These are phyloP conservation scores for Conger conger DNA, from an alignment of 2,113 vertebrate genomes.

Conservation along the genomic window DNA sequence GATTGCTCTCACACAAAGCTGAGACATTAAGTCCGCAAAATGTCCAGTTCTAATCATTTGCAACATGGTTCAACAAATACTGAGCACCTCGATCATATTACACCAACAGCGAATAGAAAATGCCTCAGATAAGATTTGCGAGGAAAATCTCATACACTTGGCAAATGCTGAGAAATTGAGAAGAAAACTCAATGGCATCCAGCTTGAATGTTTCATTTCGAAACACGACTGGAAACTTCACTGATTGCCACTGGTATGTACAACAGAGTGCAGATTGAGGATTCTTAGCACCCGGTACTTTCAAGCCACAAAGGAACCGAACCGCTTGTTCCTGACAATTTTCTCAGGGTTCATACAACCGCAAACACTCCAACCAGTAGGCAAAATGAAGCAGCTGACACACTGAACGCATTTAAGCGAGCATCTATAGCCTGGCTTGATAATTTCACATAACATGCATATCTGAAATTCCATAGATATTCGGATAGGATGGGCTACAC, in stretches of 20 bases:
- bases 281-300: neutral
- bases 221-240: neutral
- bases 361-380: neutral
- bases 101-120: neutral
- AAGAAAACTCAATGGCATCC: neutral
- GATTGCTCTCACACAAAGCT: constrained; percentile 4
- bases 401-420: neutral
- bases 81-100: neutral
- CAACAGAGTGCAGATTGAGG: neutral
- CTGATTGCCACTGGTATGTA: neutral
- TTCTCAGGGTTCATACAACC: neutral
- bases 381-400: neutral
- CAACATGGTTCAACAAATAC: neutral
- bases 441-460: neutral
- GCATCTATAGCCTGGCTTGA: neutral
- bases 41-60: neutral
- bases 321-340: neutral
- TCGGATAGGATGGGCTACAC: neutral
- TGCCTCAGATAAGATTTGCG: neutral
- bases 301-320: neutral
- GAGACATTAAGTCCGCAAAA: neutral
- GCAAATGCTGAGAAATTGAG: neutral
- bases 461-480: neutral
- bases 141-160: neutral
- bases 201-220: neutral